These are phyloP conservation scores for Galaxias olidus DNA, from an alignment of 2,797 vertebrate genomes.

Conservation along the genomic window DNA sequence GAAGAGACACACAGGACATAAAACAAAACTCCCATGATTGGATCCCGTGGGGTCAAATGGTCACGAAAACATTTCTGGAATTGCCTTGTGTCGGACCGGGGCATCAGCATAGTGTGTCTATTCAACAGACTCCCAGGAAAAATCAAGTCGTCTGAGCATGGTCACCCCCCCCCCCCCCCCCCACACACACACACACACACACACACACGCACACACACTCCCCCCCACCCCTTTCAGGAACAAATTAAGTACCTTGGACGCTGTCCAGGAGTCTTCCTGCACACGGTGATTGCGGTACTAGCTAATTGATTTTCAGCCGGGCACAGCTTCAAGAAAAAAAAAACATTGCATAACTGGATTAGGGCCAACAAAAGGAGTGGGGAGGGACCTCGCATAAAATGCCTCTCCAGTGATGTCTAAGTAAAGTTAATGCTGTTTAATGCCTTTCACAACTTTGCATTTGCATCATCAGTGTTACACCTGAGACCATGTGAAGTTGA, in stretches of 20 bases:
- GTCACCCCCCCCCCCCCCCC: conserved; percentile 37
- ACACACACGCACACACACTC: too few relatives aligned
- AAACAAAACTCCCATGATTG: conserved; percentile 21
- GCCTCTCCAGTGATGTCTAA: conserved; percentile 33
- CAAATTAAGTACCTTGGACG: conserved; percentile 56
- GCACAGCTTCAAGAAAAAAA: conserved; percentile 55
- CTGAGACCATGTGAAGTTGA: neutral
- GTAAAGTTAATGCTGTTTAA: conserved; percentile 28
- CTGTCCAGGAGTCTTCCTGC: conserved; percentile 57
- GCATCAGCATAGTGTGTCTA: conserved; percentile 13
- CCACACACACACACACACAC: too few relatives aligned
- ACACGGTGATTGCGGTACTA: conserved; percentile 49
- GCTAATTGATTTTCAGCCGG: conserved; percentile 70
- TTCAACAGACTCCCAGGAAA: conserved; percentile 19
- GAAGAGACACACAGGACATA: neutral
- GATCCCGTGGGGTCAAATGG: conserved; percentile 10
- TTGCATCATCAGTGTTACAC: neutral
- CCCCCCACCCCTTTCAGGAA: conserved; percentile 48
- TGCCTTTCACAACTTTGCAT: conserved; percentile 13
- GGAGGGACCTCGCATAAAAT: conserved; percentile 52
- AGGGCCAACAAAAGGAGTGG: conserved; percentile 46
- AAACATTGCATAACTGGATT: conserved; percentile 58
- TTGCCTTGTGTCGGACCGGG: neutral
- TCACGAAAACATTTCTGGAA: conserved; percentile 31
- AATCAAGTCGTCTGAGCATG: conserved; percentile 10